A percentile compares a stretch with the other conserved stretches of the same genome.
phyloP scores from a whole-genome alignment of 2,797 vertebrate species.

The Sebastiscus albofasciatus region DNA sequence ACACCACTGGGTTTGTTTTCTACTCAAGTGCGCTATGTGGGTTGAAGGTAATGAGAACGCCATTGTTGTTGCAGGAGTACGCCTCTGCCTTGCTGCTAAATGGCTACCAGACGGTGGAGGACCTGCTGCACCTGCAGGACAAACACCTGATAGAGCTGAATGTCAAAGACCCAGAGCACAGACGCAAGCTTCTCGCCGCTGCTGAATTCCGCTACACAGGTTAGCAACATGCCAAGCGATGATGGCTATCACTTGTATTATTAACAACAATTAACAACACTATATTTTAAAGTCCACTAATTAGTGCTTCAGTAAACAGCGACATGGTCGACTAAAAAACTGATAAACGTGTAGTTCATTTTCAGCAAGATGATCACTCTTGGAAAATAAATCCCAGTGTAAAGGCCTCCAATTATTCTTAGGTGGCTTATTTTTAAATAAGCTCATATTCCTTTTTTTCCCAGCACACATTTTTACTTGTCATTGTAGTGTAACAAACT shows the following conservation, averaged over 20 bases:
- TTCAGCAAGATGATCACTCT: neutral
- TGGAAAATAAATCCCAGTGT: neutral
- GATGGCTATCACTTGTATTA: neutral
- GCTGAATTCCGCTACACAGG: slow-evolving; percentile 87
- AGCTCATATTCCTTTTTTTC: neutral
- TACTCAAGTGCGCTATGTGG: accelerated
- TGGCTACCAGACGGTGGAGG: slow-evolving; percentile 94
- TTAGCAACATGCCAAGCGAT: slow-evolving; percentile 74
- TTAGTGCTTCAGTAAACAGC: neutral
- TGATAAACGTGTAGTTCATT: neutral
- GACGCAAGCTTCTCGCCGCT: slow-evolving; percentile 87
- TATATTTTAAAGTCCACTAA: neutral
- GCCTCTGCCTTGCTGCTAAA: slow-evolving; percentile 91
- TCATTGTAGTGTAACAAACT: neutral
- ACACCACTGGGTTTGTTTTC: neutral
- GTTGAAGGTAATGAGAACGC: neutral
- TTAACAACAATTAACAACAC: neutral
- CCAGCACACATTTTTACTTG: neutral
- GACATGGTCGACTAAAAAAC: neutral
- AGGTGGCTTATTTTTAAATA: neutral
- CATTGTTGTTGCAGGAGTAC: slow-evolving; percentile 85
- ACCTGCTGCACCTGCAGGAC: slow-evolving; percentile 92
- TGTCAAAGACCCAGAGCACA: slow-evolving; percentile 90
- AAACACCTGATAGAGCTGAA: slow-evolving; percentile 96
- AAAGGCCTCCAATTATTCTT: neutral